Evolutionary conservation across 2,797 vertebrate species (phyloP).

Genomic region (Phataginus tetradactyla): DNA sequence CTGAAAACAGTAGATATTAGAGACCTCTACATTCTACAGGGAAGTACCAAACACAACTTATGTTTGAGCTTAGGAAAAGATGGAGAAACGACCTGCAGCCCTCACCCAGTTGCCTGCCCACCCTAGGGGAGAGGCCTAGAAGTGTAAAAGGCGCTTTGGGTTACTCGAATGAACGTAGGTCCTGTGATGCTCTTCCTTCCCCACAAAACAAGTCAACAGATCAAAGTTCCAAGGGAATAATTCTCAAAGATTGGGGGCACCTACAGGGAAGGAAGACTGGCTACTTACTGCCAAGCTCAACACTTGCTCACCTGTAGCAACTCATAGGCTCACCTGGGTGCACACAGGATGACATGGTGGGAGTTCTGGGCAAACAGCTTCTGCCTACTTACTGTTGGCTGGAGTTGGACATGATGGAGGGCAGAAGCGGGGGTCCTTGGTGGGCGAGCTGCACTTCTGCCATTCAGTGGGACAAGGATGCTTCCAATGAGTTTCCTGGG

Average conservation of each 20-base stretch:
- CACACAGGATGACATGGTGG: accelerated
- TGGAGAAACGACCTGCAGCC: background rate
- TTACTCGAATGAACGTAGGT: background rate
- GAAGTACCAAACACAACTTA: background rate
- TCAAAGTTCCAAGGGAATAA: background rate
- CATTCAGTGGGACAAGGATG: background rate
- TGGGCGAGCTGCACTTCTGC: no score
- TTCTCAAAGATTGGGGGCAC: background rate
- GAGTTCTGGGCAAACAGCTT: background rate
- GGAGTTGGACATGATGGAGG: background rate
- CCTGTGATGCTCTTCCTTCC: background rate
- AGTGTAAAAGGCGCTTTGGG: background rate
- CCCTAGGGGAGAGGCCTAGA: background rate
- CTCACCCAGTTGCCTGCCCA: background rate
- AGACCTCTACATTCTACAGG: background rate
- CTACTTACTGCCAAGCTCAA: background rate
- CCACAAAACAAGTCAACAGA: background rate
- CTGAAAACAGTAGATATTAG: background rate
- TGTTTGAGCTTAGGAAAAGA: background rate
- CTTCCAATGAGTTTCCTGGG: background rate
- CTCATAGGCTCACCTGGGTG: background rate
- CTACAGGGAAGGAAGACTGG: background rate
- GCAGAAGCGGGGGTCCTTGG: no score
- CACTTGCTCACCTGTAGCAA: background rate
- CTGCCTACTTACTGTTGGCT: background rate